A percentile compares a stretch with the other conserved stretches of the same genome.
Evolutionary conservation across 2,113 vertebrate genomes (phyloP).

Genomic region (Physeter macrocephalus): DNA sequence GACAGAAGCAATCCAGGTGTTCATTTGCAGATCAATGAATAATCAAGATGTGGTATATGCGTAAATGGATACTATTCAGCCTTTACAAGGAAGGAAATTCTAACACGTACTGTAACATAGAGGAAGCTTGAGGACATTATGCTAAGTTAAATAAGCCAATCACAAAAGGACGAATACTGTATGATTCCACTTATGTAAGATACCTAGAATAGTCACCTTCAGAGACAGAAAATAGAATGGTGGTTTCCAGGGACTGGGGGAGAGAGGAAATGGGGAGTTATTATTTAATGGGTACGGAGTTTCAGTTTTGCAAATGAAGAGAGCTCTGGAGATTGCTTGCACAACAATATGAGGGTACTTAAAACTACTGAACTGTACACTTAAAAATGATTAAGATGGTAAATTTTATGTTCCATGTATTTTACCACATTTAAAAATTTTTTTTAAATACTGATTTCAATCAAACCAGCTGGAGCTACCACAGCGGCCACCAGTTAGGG

Average conservation of each 20-base stretch:
- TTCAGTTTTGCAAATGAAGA: neutral
- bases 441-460: neutral
- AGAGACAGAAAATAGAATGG: neutral
- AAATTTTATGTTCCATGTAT: neutral
- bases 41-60: neutral
- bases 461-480: neutral
- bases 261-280: neutral
- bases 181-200: neutral
- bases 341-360: neutral
- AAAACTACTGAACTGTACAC: neutral
- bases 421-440: neutral
- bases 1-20: neutral
- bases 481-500: neutral
- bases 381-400: neutral
- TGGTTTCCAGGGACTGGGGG: neutral
- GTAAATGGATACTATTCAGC: neutral
- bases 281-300: neutral
- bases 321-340: neutral
- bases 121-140: neutral
- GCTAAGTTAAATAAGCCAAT: neutral
- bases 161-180: neutral
- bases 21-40: neutral
- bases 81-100: neutral
- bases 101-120: neutral
- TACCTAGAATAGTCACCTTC: neutral